Evolutionary conservation across 2,888 invertebrate genomes (phyloP).

Genomic region (Drosophila anomelani): DNA sequence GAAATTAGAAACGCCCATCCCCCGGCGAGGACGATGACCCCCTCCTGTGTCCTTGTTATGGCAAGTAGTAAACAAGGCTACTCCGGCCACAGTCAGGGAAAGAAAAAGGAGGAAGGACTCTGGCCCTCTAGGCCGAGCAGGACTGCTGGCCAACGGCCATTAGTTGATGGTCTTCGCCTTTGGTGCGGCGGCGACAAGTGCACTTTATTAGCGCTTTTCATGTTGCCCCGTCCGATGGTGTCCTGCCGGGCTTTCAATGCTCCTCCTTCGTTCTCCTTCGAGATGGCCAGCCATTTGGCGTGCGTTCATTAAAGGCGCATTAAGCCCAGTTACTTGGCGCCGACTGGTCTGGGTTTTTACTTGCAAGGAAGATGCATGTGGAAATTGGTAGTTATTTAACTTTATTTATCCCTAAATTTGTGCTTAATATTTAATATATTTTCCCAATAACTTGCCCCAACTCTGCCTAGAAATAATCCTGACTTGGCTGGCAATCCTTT

Average conservation of each 20-base stretch:
- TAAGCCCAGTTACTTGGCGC: conserved; percentile 37
- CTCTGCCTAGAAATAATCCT: neutral
- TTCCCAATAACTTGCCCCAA: no score
- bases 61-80: conserved; percentile 48
- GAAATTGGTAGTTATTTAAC: neutral
- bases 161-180: conserved; percentile 48
- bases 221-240: conserved; percentile 39
- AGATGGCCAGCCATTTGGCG: conserved; percentile 58
- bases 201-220: conserved; percentile 69
- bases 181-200: conserved; percentile 55
- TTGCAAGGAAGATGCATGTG: neutral
- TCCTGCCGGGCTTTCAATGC: conserved; percentile 6
- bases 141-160: conserved; percentile 25
- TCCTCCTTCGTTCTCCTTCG: neutral
- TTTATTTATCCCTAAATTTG: neutral
- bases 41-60: conserved; percentile 28
- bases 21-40: conserved; percentile 11
- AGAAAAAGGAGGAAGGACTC: neutral
- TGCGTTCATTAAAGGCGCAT: conserved; percentile 71
- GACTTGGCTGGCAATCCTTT: neutral
- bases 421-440: no score
- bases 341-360: neutral
- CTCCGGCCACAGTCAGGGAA: neutral
- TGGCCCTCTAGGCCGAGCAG: neutral
- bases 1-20: conserved; percentile 65